Evolutionary conservation across 2,113 vertebrate genomes (phyloP).

Genomic region (Orcinus orca): DNA sequence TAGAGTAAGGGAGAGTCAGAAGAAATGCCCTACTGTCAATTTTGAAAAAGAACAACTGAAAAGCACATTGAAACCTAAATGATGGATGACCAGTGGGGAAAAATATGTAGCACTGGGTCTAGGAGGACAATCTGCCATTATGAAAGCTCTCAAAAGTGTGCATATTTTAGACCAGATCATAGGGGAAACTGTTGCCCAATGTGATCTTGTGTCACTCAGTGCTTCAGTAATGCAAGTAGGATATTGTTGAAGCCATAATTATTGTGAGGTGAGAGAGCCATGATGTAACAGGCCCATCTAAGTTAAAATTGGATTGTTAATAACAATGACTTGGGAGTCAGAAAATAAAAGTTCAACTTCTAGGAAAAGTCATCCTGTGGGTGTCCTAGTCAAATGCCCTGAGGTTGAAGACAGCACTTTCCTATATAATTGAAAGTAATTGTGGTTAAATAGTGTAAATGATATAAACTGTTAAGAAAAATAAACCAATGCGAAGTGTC

Average conservation of each 20-base stretch:
- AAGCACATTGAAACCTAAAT: neutral
- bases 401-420: neutral
- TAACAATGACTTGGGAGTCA: neutral
- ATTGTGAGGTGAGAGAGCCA: neutral
- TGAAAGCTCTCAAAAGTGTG: neutral
- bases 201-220: neutral
- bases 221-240: neutral
- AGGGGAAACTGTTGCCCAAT: rapidly evolving
- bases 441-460: neutral
- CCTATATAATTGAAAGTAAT: neutral
- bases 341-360: neutral
- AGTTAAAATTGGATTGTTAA: neutral
- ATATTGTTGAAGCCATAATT: neutral
- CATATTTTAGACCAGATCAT: neutral
- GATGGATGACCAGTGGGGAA: too few species aligned
- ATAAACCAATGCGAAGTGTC: neutral
- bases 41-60: neutral
- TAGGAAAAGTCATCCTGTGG: neutral
- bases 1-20: neutral
- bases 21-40: neutral
- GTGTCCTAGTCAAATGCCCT: neutral
- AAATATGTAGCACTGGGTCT: neutral
- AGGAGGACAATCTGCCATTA: neutral
- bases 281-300: neutral
- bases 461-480: neutral